Conservation (phyloP, 2,113 vertebrate species). For the Saimiri boliviensis region DNA sequence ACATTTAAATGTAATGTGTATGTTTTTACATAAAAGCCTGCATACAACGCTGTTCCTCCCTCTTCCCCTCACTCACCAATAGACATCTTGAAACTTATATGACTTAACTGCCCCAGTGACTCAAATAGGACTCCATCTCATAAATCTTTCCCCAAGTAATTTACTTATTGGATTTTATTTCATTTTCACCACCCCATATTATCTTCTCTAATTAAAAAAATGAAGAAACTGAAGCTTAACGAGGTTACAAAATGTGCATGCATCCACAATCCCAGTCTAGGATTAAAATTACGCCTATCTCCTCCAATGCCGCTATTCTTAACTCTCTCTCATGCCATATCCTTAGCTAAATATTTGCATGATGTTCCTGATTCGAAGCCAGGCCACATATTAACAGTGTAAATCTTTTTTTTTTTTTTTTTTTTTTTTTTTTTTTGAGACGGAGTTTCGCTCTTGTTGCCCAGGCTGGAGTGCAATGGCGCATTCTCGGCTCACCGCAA, state of each 20-base stretch:
- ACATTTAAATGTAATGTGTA: conserved; percentile 9
- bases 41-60: not conserved
- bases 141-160: not conserved
- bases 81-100: not conserved
- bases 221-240: conserved; percentile 5
- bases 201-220: not conserved
- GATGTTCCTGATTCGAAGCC: not conserved
- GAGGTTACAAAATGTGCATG: not conserved
- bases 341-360: not conserved
- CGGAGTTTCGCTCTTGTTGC: no score
- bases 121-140: not conserved
- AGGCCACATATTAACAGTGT: not conserved
- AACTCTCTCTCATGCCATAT: not conserved
- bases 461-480: no score
- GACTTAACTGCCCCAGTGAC: not conserved
- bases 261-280: not conserved
- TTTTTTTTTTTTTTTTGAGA: no score
- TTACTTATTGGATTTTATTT: not conserved
- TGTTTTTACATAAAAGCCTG: not conserved
- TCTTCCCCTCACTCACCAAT: not conserved
- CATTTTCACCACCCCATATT: not conserved
- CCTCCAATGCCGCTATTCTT: not conserved
- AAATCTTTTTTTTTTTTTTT: no score
- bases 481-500: no score
- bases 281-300: not conserved